Evolutionary conservation across 2,888 invertebrate species (phyloP), one percentile per base, ranked within the genome.

Genomic region (Amphipyra tragopoginis): DNA sequence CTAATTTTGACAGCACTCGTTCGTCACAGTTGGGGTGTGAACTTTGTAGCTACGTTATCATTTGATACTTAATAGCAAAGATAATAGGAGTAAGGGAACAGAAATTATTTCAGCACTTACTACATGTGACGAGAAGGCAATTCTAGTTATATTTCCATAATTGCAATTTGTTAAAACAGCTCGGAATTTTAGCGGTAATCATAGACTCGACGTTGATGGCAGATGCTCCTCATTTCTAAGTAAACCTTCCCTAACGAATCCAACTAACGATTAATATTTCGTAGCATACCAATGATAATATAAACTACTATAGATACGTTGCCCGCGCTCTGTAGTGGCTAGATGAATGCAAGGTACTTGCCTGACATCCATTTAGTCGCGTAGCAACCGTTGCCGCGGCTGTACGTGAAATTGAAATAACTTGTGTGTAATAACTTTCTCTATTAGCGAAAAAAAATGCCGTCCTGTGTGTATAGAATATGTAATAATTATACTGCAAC

Each of bases 1-100:
- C 61, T 57, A 77, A 69, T 55, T 43, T 36, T 63, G 61, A 61
- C 43, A 56, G 47, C 14, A 50, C 34, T 58, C 45, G 57, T 70
- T 69, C 21, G 54, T 34, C 52, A 49, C 29, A 56, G 15, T 50
- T 21, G 14, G 26, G 38, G 26, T 38, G 33, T 38, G 52, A 52
- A 44, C 42, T 52, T 57, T 34, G 21, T 14, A 42, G 14, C 38
- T 21, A 21, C 21, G 21, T 21, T 2, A 21, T 21, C 21, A 21
- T n/a, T 10, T 42, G 38, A n/a, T 36, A 38, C 36, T 3, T 40
- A 11, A 39, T 1, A 29, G 29, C 5, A 29, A 2, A 21, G 21
- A 29, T 29, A 7, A 29, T 4, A 29, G 29, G 4, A 29, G n/a
- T n/a, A 29, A 21, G 9, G 50, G 7, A 36, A 42, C 15, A 42